phyloP scores from a whole-genome alignment of 2,797 vertebrate genomes.

The Notamacropus eugenii region DNA sequence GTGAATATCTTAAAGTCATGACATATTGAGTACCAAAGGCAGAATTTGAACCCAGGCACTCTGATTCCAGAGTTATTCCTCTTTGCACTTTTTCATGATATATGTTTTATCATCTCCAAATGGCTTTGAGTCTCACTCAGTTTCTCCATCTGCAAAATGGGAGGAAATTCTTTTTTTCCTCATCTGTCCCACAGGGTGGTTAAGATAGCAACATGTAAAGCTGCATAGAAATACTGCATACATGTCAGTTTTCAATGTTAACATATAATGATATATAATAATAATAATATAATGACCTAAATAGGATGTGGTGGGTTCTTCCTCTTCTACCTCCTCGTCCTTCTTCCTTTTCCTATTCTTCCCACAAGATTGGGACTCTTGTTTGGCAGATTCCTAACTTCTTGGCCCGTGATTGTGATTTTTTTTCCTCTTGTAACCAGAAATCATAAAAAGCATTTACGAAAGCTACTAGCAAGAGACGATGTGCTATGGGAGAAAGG shows the following conservation, averaged over 20 bases:
- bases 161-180: too few relatives aligned
- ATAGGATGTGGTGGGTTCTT: background rate
- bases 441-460: background rate
- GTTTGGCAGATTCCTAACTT: background rate
- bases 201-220: background rate
- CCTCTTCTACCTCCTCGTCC: background rate
- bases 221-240: background rate
- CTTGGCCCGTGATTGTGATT: background rate
- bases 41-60: background rate
- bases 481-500: background rate
- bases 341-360: background rate
- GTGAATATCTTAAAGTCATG: background rate
- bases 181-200: background rate
- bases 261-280: too few relatives aligned
- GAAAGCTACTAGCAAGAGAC: background rate
- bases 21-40: too few relatives aligned
- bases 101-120: background rate
- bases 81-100: background rate
- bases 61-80: background rate
- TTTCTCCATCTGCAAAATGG: background rate
- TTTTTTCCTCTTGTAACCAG: background rate
- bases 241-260: background rate
- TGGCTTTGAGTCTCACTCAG: background rate
- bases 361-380: background rate
- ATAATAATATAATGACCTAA: background rate